These are phyloP conservation scores for Meloidogyne chitwoodi DNA, from an alignment of 1,140 invertebrate species.

Conservation along the genomic window DNA sequence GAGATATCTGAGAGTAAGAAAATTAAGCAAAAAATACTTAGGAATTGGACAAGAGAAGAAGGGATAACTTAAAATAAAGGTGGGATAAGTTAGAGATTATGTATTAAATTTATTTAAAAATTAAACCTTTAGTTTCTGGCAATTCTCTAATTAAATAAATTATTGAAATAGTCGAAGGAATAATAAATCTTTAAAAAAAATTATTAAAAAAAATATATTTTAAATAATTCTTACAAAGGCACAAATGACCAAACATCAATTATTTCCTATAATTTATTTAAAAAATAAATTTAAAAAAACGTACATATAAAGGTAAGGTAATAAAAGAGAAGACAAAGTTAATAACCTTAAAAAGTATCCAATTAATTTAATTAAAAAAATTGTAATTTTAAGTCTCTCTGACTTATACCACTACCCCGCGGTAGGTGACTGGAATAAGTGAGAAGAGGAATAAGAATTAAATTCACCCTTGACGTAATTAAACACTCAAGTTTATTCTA, in stretches of 20 bases:
- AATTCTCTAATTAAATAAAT: conserved; percentile 34
- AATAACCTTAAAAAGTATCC: conserved; percentile 25
- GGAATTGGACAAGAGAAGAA: not conserved
- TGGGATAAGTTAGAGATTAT: too few species aligned
- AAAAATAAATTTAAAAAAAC: not conserved
- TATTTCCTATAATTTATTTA: conserved; percentile 3
- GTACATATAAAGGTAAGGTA: conserved; percentile 44
- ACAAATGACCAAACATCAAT: conserved; percentile 51
- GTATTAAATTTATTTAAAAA: too few species aligned
- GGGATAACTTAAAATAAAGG: too few species aligned
- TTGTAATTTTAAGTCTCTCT: too few species aligned
- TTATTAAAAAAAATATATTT: not conserved
- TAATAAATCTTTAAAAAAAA: conserved; percentile 37
- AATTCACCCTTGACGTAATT: too few species aligned
- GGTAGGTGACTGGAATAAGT: too few species aligned
- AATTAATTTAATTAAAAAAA: not conserved
- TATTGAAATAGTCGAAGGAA: conserved; percentile 42
- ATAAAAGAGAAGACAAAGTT: conserved; percentile 49
- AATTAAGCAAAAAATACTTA: not conserved
- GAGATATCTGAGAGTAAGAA: not conserved
- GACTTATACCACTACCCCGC: too few species aligned
- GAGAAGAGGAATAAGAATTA: too few species aligned
- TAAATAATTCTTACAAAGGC: conserved; percentile 20
- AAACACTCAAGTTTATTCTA: too few species aligned
- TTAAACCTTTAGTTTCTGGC: conserved; percentile 44